phyloP scores from a whole-genome alignment of 2,888 invertebrate species.

The Drosophila gaucha region DNA sequence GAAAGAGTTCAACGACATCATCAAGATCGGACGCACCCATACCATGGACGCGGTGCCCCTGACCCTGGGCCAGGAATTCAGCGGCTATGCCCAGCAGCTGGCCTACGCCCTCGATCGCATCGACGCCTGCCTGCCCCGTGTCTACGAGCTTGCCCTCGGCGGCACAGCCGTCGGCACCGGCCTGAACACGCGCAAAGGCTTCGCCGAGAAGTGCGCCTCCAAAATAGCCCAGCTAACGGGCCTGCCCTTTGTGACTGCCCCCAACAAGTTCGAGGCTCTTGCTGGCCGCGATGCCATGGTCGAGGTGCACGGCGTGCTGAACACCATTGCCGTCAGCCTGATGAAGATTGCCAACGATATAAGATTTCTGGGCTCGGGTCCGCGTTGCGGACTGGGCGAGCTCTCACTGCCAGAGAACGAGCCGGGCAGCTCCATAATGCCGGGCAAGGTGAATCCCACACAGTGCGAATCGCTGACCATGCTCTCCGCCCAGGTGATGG shows the following conservation, averaged over 20 bases:
- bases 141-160: conserved; percentile 96
- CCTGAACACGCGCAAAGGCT: conserved; percentile 96
- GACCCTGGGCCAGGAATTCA: conserved; percentile 98
- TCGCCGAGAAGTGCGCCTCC: conserved; percentile 96
- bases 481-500: conserved; percentile 98
- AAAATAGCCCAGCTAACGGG: conserved; percentile 92
- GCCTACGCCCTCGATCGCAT: conserved; percentile 94
- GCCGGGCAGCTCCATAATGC: conserved; percentile 99
- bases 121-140: conserved; percentile 91
- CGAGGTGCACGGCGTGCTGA: conserved; percentile 97
- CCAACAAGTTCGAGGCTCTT: conserved; percentile 99
- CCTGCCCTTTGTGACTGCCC: conserved; percentile 96
- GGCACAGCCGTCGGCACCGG: conserved; percentile 99
- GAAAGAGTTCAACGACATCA: conserved; percentile 94
- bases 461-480: conserved; percentile 99
- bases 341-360: conserved; percentile 99
- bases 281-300: conserved; percentile 97
- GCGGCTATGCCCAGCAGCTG: conserved; percentile 95
- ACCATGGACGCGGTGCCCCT: conserved; percentile 97
- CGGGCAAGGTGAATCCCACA: conserved; percentile 99
- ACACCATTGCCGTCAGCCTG: conserved; percentile 94
- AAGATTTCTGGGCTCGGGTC: conserved; percentile 96
- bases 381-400: conserved; percentile 98
- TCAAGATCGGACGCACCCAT: conserved; percentile 97
- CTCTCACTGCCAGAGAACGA: conserved; percentile 98